These are phyloP conservation scores for Pediacus dermestoides DNA, from an alignment of 2,888 invertebrate species.

Conservation along the genomic window DNA sequence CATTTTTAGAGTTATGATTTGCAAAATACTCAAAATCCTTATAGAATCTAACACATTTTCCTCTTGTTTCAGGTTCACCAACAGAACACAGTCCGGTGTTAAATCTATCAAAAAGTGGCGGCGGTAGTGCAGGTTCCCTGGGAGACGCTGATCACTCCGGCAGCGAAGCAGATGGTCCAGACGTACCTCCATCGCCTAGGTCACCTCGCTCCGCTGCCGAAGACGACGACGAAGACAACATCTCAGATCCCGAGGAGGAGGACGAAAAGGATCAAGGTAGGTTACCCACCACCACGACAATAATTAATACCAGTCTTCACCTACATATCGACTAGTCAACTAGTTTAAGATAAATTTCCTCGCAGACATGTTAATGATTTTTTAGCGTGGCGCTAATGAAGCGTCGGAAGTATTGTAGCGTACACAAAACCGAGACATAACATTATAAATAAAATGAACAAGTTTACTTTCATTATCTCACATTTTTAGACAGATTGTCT, in stretches of 20 bases:
- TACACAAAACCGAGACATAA: conserved; percentile 4
- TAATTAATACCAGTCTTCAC: no score
- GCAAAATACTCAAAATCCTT: no score
- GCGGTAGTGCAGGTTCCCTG: conserved; percentile 64
- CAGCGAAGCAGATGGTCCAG: conserved; percentile 62
- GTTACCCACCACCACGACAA: no score
- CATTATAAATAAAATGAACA: conserved; percentile 3
- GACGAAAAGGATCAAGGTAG: conserved; percentile 81
- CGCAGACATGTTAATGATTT: no score
- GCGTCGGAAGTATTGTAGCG: conserved; percentile 11
- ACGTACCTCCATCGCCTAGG: conserved; percentile 55
- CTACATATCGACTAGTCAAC: no score
- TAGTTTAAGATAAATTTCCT: no score
- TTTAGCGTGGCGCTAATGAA: no score
- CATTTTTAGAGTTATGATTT: no score
- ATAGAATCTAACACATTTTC: conserved; percentile 12
- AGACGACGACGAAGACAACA: conserved; percentile 82
- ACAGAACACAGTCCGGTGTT: conserved; percentile 84
- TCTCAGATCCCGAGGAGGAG: conserved; percentile 81
- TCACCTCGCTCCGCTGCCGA: conserved; percentile 66
- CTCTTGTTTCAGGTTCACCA: conserved; percentile 66
- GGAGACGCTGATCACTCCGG: conserved; percentile 64
- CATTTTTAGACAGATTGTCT: conserved; percentile 10
- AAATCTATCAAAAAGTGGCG: conserved; percentile 86
- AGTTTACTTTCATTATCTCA: conserved; percentile 5